Evolutionary conservation across 1,140 invertebrate species (phyloP), one percentile per base, ranked within the genome.

Genomic region (Brachionus koreanus): DNA sequence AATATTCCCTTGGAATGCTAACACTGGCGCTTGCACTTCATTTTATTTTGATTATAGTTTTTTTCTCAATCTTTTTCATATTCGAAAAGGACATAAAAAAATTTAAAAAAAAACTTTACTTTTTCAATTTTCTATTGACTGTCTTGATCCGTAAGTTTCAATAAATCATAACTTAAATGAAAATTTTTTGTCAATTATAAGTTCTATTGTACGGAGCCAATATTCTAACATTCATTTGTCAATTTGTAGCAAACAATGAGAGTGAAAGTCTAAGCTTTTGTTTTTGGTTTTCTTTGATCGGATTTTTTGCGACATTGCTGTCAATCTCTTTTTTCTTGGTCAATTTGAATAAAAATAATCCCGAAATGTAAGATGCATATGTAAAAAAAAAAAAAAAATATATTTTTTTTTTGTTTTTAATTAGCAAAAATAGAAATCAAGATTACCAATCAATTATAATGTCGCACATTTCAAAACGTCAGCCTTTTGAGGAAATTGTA

Each of bases 271-370:
- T 79, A n/a, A 61, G 49, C 25, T 79, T 57, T 23, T 79, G 76
- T 43, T 79, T 79, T 65, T 79, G 76, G 76, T 65, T 79, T 79
- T 57, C 76, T 12, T 19, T 35, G 33, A 65, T 79, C 23, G 76
- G 76, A 39, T 65, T 79, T 61, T 79, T 79, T 3, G 49, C 37
- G 3, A 65, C 76, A 10, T 43, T 79, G 9, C 33, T 57, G 3
- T 65, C 76, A 25, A 74, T 46, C 29, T 74, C 69, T 3, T 74
- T 74, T 46, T 74, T 74, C 5, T 46, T 46, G 23, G 19, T 74
- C 3, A 74, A 74, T 35, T 46, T 46, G 16, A 35, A 69, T 35
- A 37, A 39, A 16, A 39, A 39, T 7, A 69, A 69, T 69, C 3
- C 37, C 5, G 35, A 39, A 35, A 39, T 16, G 65, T 69, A 69